Evolutionary conservation across 2,113 vertebrate species (phyloP).

Genomic region (Corynorhinus townsendii): DNA sequence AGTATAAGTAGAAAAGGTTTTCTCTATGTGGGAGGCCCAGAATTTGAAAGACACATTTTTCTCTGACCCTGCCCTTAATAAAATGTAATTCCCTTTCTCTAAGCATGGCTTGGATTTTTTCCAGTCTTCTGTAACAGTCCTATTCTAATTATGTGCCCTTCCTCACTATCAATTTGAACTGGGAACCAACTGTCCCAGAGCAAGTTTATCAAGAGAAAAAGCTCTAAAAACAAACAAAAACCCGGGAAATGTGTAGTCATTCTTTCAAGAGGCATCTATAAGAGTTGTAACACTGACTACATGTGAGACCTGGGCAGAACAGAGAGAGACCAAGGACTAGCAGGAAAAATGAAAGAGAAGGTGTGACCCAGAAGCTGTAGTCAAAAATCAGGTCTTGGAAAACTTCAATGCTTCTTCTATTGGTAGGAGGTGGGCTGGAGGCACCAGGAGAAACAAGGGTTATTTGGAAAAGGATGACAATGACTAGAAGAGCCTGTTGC

Average conservation of each 20-base stretch:
- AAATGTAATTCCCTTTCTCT: too few relatives aligned
- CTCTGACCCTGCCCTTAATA: too few relatives aligned
- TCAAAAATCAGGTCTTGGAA: background rate
- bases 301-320: background rate
- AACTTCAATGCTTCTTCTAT: background rate
- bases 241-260: background rate
- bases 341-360: background rate
- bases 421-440: background rate
- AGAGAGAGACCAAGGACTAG: background rate
- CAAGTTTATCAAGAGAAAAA: background rate
- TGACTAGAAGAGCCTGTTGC: background rate
- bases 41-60: too few relatives aligned
- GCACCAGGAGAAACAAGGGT: background rate
- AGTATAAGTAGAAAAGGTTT: too few relatives aligned
- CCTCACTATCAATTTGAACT: background rate
- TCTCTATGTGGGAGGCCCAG: too few relatives aligned
- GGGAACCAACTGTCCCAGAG: background rate
- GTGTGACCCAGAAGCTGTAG: background rate
- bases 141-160: too few relatives aligned
- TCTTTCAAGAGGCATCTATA: background rate
- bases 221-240: background rate
- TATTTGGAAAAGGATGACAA: background rate
- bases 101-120: too few relatives aligned
- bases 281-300: background rate
- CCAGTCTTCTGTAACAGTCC: too few relatives aligned